Evolutionary conservation across 2,113 vertebrate species (phyloP).

Genomic region (Polyodon spathula): DNA sequence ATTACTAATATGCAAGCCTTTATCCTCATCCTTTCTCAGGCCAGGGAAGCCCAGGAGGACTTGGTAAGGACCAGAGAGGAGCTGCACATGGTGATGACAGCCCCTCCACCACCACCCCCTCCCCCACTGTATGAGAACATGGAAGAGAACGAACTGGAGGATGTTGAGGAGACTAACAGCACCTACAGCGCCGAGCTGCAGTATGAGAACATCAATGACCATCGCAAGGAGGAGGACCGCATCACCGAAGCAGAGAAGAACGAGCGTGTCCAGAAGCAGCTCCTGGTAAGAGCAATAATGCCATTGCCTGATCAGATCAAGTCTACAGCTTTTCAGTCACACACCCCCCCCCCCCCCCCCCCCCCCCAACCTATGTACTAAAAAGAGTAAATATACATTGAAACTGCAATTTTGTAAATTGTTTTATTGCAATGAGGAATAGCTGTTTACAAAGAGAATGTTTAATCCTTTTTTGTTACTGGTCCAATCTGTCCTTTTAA

Average conservation of each 20-base stretch:
- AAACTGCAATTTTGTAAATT: no score
- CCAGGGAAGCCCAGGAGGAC: constrained; percentile 74
- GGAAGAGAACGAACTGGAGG: constrained; percentile 56
- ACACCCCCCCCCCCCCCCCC: no score
- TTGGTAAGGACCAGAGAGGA: constrained; percentile 84
- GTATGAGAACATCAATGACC: constrained; percentile 65
- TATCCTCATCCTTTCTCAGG: constrained; percentile 33
- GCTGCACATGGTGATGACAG: constrained; percentile 66
- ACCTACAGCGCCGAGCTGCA: constrained; percentile 82
- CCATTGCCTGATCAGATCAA: no score
- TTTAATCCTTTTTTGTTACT: no score
- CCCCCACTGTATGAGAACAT: constrained; percentile 48
- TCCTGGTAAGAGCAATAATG: constrained; percentile 60
- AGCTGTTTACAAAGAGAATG: no score
- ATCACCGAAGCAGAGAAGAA: constrained; percentile 90
- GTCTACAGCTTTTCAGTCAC: no score
- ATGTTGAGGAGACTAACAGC: constrained; percentile 63
- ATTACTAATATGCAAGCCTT: no score
- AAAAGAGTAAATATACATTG: no score
- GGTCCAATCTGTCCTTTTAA: no score
- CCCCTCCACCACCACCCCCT: constrained; percentile 43
- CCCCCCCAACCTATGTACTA: no score
- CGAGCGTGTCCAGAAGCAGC: constrained; percentile 72
- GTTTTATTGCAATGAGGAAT: no score
- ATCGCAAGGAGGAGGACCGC: constrained; percentile 78